Percentiles rank a stretch among this genome's conserved stretches.
Evolutionary conservation across 2,797 vertebrate genomes (phyloP).

Genomic region (Chelonia mydas): DNA sequence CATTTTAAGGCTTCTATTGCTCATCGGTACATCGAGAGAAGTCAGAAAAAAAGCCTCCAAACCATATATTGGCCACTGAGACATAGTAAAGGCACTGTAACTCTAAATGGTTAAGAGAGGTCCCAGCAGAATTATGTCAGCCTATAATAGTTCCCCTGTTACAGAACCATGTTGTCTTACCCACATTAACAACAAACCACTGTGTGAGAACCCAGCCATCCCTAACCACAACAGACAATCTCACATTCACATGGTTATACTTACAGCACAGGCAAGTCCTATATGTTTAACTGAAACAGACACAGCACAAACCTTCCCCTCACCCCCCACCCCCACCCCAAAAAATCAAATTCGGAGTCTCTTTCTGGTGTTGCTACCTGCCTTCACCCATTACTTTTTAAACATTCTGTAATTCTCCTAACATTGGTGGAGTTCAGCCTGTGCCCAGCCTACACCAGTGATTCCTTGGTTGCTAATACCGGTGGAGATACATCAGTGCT

Average conservation of each 20-base stretch:
- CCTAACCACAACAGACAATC: fast-evolving
- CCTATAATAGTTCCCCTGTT: not conserved
- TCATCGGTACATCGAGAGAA: not conserved
- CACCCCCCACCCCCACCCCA: too few species aligned
- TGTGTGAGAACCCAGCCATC: not conserved
- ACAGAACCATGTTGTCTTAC: not conserved
- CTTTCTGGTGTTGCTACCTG: not conserved
- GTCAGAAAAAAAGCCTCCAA: not conserved
- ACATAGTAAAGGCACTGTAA: not conserved
- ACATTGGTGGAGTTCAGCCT: not conserved
- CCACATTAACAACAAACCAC: not conserved
- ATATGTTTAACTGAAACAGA: fast-evolving
- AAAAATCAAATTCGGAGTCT: not conserved
- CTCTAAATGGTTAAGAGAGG: not conserved
- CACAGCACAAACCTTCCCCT: not conserved
- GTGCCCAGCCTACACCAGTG: not conserved
- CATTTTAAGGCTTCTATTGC: not conserved
- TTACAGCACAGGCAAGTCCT: not conserved
- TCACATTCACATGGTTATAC: not conserved
- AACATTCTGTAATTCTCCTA: not conserved
- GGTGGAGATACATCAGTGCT: not conserved
- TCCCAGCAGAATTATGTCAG: not conserved
- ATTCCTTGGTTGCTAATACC: not conserved
- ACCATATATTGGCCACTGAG: not conserved
- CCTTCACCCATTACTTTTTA: not conserved